phyloP scores from a whole-genome alignment of 2,797 vertebrate species.

The Nyctalus aviator region DNA sequence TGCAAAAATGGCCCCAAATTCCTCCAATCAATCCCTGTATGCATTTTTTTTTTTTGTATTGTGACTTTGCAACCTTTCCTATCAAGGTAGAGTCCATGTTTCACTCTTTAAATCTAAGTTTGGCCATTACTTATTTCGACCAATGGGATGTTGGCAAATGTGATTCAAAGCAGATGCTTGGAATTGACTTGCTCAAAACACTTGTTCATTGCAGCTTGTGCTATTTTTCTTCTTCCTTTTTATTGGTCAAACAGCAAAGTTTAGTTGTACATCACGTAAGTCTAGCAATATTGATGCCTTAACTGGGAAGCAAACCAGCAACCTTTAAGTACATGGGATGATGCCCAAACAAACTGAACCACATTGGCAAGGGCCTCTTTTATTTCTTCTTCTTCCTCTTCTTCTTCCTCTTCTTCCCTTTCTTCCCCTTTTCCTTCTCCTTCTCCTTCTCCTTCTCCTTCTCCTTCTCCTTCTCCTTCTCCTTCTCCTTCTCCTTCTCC shows the following conservation, averaged over 20 bases:
- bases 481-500: too few species aligned
- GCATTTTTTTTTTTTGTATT: not conserved
- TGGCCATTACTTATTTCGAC: not conserved
- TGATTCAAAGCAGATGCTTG: not conserved
- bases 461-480: fast-evolving
- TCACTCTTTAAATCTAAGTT: not conserved
- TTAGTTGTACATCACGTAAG: not conserved
- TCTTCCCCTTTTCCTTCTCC: too few species aligned
- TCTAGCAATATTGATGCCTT: not conserved
- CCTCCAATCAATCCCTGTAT: not conserved
- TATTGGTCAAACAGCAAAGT: not conserved
- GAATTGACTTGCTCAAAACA: not conserved
- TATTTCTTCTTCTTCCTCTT: not conserved
- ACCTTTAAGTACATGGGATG: not conserved
- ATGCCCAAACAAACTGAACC: not conserved
- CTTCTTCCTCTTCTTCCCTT: too few species aligned
- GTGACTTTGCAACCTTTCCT: not conserved
- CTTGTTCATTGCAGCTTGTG: not conserved
- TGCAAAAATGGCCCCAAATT: not conserved
- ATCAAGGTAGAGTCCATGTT: not conserved
- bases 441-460: too few species aligned
- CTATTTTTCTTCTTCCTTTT: not conserved
- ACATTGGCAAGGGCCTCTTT: not conserved
- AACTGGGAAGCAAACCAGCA: not conserved
- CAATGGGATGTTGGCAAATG: not conserved